Conservation (phyloP, 2,797 vertebrate species). For the Melanotaenia trifasciata region DNA sequence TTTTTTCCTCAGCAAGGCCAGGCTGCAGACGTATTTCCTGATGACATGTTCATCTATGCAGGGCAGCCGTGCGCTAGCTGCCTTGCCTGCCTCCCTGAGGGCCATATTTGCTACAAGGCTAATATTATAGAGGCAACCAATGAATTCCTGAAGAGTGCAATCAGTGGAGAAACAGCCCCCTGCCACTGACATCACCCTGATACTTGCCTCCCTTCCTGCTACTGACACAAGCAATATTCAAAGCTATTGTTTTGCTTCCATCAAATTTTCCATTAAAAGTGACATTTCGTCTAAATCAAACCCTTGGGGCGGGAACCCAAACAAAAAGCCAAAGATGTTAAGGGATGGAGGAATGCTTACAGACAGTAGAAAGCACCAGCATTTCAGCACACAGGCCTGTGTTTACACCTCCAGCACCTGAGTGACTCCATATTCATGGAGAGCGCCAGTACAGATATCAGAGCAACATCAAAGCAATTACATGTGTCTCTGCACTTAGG, state of each 20-base stretch:
- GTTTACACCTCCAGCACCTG: conserved; percentile 52
- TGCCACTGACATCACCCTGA: conserved; percentile 54
- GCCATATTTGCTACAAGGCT: conserved; percentile 74
- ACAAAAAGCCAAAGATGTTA: conserved; percentile 72
- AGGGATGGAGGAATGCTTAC: conserved; percentile 70
- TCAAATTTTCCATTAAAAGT: conserved; percentile 91
- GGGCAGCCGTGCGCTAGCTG: conserved; percentile 41
- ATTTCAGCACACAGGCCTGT: conserved; percentile 13
- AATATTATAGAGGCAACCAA: conserved; percentile 79
- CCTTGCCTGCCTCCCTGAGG: conserved; percentile 58
- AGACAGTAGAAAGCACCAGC: conserved; percentile 8
- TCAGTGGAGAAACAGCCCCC: conserved; percentile 72
- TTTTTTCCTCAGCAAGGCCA: conserved; percentile 40
- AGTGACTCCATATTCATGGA: conserved; percentile 79
- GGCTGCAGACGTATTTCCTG: conserved; percentile 55
- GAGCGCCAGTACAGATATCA: conserved; percentile 80
- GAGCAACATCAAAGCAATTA: conserved; percentile 84
- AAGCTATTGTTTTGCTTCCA: conserved; percentile 83
- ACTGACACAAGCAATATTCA: conserved; percentile 77
- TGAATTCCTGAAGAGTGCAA: conserved; percentile 79
- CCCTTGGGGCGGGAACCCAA: conserved; percentile 81
- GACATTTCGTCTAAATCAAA: conserved; percentile 91
- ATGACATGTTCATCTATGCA: conserved; percentile 63
- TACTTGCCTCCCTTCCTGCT: conserved; percentile 69
- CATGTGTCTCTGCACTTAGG: conserved; percentile 82